Percentiles rank a stretch among this genome's conserved stretches.
phyloP scores from a whole-genome alignment of 53 echinoderm and acorn worm genomes.

The Luidia sarsii region DNA sequence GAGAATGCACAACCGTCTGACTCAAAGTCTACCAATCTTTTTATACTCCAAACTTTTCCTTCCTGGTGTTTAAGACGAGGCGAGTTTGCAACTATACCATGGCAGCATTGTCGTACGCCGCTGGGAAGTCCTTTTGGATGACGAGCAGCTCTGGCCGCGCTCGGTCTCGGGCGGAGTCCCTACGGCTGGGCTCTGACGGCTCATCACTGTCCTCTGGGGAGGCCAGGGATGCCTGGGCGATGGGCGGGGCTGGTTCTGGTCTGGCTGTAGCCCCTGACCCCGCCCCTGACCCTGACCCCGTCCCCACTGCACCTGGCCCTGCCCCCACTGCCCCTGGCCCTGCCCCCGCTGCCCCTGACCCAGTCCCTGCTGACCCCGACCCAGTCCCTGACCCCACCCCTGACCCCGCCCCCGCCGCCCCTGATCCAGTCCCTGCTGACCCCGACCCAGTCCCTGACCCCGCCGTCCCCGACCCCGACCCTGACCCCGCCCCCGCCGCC shows the following conservation, averaged over 20 bases:
- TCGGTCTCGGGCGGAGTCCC: not conserved
- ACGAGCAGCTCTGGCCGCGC: slow-evolving; percentile 18
- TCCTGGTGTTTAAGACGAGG: not conserved
- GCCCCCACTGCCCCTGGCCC: too few species aligned
- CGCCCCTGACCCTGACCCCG: too few species aligned
- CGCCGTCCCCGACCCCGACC: not conserved
- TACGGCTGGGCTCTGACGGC: not conserved
- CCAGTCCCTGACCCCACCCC: too few species aligned
- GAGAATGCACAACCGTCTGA: not conserved
- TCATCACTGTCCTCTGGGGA: not conserved
- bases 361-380: too few species aligned
- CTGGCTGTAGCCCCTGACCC: not conserved
- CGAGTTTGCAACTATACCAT: slow-evolving; percentile 82
- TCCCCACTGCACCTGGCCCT: too few species aligned
- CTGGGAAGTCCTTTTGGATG: slow-evolving; percentile 38
- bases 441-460: not conserved
- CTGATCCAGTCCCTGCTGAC: not conserved
- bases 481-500: too few species aligned
- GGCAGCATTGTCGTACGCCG: slow-evolving; percentile 89
- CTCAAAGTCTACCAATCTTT: slow-evolving; percentile 27
- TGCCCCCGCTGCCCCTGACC: too few species aligned
- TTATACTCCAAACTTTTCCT: too few species aligned
- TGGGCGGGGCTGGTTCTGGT: not conserved
- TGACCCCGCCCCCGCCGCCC: not conserved
- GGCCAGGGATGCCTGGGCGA: not conserved